These are phyloP conservation scores for Dryomyza anilis DNA, from an alignment of 2,888 invertebrate genomes.

Conservation along the genomic window DNA sequence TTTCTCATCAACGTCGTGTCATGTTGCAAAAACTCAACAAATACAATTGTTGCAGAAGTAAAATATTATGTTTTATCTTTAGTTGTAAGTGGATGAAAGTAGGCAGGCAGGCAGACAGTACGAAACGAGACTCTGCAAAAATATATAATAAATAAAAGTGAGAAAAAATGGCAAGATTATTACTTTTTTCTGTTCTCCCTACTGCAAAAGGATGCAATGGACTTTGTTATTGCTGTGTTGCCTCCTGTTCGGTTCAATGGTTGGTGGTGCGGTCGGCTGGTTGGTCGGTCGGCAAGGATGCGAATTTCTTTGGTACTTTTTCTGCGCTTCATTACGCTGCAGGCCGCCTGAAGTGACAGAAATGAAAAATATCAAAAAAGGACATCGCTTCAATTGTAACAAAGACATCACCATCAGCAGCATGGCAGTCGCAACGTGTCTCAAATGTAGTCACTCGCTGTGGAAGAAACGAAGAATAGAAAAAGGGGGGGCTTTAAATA, in stretches of 20 bases:
- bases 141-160: slow-evolving; percentile 1
- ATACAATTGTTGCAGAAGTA: slow-evolving; percentile 19
- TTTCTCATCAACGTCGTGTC: slow-evolving; percentile 27
- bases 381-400: slow-evolving; percentile 12
- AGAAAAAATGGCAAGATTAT: background rate
- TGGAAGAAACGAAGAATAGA: background rate
- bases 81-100: too few relatives aligned
- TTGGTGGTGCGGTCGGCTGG: too few relatives aligned
- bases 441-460: background rate
- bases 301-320: background rate
- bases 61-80: slow-evolving; percentile 26
- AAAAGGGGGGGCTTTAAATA: too few relatives aligned
- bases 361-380: slow-evolving; percentile 11
- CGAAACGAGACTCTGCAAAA: slow-evolving; percentile 1
- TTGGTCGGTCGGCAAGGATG: background rate
- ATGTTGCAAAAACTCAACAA: slow-evolving; percentile 22
- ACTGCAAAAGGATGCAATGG: slow-evolving; percentile 8
- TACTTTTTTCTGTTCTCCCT: background rate
- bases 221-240: too few relatives aligned
- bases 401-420: background rate
- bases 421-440: slow-evolving; percentile 45
- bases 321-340: slow-evolving; percentile 2
- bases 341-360: slow-evolving; percentile 17
- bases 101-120: too few relatives aligned
- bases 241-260: too few relatives aligned